These are phyloP conservation scores for Heteromyza rotundicornis DNA, from an alignment of 2,888 invertebrate species.

Conservation along the genomic window DNA sequence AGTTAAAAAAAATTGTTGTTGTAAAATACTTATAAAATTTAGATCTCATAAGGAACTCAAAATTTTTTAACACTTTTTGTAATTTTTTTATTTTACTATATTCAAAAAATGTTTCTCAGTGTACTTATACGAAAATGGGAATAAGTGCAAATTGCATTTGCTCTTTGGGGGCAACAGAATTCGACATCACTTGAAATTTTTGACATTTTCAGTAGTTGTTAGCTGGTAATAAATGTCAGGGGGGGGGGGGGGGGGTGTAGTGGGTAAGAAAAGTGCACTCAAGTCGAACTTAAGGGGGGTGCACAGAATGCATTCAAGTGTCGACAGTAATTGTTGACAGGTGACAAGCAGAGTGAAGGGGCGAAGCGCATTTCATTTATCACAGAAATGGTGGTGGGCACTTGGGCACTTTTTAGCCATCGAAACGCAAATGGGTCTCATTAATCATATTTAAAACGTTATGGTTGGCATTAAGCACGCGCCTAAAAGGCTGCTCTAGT, in stretches of 20 bases:
- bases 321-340: constrained; percentile 20
- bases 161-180: background rate
- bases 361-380: too few relatives aligned
- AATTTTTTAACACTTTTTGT: too few relatives aligned
- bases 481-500: constrained; percentile 1
- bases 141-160: background rate
- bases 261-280: background rate
- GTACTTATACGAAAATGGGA: background rate
- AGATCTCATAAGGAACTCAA: too few relatives aligned
- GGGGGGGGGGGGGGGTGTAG: background rate
- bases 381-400: too few relatives aligned
- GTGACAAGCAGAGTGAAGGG: too few relatives aligned
- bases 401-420: background rate
- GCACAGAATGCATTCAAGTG: constrained; percentile 6
- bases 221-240: constrained; percentile 20
- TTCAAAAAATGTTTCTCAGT: too few relatives aligned
- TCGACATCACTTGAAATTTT: constrained; percentile 13
- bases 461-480: background rate
- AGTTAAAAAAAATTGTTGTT: too few relatives aligned
- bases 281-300: too few relatives aligned
- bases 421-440: background rate
- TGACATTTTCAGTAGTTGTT: constrained; percentile 23
- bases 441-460: background rate
- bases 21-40: too few relatives aligned
- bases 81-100: too few relatives aligned